Base-by-base conservation (phyloP, 1,140 invertebrate genomes). In the Colletes latitarsis region DNA sequence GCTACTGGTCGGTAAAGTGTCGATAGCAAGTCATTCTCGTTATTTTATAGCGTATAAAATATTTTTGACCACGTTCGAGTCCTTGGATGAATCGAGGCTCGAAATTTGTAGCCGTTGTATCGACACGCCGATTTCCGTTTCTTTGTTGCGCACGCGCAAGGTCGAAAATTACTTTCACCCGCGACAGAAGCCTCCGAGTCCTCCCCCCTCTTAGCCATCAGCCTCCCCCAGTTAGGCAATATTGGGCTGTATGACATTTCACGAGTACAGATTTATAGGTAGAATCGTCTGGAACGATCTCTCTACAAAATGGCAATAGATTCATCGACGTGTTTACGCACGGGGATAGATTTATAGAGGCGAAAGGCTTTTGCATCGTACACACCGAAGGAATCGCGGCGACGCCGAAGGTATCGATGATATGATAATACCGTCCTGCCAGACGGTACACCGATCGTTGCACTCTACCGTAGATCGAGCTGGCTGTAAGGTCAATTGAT, bases 401-500 rank as follows among this genome's bases (percentile, higher is more conserved):
- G 46, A 30, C 17, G 15, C 39, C 15, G 15, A 58, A 52, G 58
- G 15, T 58, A 62, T 72, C 57, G 46, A 72, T 53, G 19, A 72
- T 63, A 60, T 17, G 76, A 78, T 63, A 70, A 78, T 71, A 77
- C 21, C 64, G 43, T 49, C 19, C 17, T 41, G 17, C 17, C 14
- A 17, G 41, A 14, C 39, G 19, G 41, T 8, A 15, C 19, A 21
- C 19, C 52, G 77, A 52, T 66, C 71, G 39, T 19, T 63, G 15
- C 60, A 66, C 21, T 66, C 72, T 58, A 39, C 43, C 17, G 21
- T 41, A 17, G 19, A 57, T 66, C 60, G n/a, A 14, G 41, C 41
- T 62, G 30, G 76, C 71, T 78, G 19, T 64, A 77, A 71, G 76
- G 76, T 71, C 76, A 70, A 77, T 71, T 77, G 76, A 77, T 77